Evolutionary conservation across 2,113 vertebrate genomes (phyloP).

Genomic region (Canis aureus): DNA sequence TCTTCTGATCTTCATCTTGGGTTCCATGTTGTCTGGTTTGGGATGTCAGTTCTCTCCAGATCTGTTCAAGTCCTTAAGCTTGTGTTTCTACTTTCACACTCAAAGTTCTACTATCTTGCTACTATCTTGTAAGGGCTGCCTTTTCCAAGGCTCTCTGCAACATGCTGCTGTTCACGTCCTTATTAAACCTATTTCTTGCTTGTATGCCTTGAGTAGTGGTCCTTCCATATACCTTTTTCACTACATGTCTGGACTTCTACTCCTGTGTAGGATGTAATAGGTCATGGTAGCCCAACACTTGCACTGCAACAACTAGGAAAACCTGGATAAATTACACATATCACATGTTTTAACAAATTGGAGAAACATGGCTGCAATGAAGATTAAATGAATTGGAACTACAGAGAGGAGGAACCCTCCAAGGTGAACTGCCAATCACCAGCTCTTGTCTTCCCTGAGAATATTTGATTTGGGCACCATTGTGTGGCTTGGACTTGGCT

Average conservation of each 20-base stretch:
- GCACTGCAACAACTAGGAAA: neutral
- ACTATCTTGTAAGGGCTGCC: neutral
- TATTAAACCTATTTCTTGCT: neutral
- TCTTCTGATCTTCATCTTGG: neutral
- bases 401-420: neutral
- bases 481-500: neutral
- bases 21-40: neutral
- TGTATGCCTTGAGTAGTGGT: neutral
- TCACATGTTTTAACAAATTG: neutral
- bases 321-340: neutral
- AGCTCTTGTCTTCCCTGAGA: neutral
- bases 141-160: neutral
- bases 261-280: neutral
- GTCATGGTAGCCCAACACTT: neutral
- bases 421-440: neutral
- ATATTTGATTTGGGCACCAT: neutral
- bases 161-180: neutral
- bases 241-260: neutral
- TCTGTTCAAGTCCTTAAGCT: neutral
- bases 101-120: neutral
- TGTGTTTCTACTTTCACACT: neutral
- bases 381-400: neutral
- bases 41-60: neutral
- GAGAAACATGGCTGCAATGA: neutral
- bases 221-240: neutral